Percentiles rank a stretch among this genome's conserved stretches.
These are phyloP conservation scores for Cydia strobilella DNA, from an alignment of 1,140 invertebrate species.

Conservation along the genomic window DNA sequence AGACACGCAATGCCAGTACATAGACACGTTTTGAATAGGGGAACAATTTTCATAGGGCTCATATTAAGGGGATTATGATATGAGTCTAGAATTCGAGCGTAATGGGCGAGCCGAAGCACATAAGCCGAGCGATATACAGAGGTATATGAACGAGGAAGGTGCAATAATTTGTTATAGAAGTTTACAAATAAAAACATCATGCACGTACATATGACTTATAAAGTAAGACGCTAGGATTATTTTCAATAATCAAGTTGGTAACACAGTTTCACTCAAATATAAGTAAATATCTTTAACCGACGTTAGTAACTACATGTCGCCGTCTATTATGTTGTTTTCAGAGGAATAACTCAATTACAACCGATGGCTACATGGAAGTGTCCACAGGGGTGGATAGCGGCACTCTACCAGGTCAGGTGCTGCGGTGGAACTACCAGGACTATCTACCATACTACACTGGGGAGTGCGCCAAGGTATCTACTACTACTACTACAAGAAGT, in stretches of 20 bases:
- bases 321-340: slow-evolving; percentile 60
- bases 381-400: slow-evolving; percentile 84
- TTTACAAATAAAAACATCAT: background rate
- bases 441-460: slow-evolving; percentile 82
- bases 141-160: too few relatives aligned
- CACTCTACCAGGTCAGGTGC: slow-evolving; percentile 82
- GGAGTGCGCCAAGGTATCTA: slow-evolving; percentile 75
- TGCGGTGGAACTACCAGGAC: slow-evolving; percentile 85
- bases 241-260: background rate
- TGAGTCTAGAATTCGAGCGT: too few relatives aligned
- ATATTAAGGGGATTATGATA: too few relatives aligned
- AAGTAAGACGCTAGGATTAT: background rate
- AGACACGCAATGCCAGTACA: too few relatives aligned
- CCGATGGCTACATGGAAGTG: slow-evolving; percentile 88
- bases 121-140: too few relatives aligned
- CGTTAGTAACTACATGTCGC: background rate
- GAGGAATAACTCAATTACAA: slow-evolving; percentile 87
- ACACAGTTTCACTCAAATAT: background rate
- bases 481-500: background rate
- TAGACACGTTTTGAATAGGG: too few relatives aligned
- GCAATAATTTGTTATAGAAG: background rate
- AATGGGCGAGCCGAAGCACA: too few relatives aligned
- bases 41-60: too few relatives aligned
- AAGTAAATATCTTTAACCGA: background rate
- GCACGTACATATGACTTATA: too few relatives aligned